These are phyloP conservation scores for Anoplopoma fimbria DNA, from an alignment of 2,113 vertebrate species.

Conservation along the genomic window DNA sequence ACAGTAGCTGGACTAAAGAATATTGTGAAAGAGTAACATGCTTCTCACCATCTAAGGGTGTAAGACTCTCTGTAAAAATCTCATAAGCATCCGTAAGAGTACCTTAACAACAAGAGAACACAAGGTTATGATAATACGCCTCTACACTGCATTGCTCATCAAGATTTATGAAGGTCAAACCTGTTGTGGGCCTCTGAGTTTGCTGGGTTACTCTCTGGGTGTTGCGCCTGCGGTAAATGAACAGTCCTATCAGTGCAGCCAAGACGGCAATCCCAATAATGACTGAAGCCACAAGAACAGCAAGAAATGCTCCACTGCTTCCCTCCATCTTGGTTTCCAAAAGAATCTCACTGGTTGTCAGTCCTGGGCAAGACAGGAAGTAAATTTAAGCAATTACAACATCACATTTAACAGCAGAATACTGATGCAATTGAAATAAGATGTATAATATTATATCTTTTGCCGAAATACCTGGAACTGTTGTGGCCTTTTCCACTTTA, in stretches of 20 bases:
- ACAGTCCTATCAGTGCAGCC: background rate
- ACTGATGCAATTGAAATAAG: background rate
- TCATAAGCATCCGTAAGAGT: background rate
- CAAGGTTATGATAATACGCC: background rate
- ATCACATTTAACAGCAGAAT: background rate
- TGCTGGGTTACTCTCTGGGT: background rate
- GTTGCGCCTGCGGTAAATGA: conserved; percentile 27
- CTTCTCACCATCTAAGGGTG: conserved; percentile 1
- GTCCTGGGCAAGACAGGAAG: background rate
- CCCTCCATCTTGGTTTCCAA: rapidly evolving
- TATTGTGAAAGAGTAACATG: background rate
- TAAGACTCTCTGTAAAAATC: background rate
- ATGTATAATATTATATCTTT: background rate
- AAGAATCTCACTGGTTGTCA: background rate
- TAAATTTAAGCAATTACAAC: background rate
- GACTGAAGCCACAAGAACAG: background rate
- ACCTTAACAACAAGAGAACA: conserved; percentile 25
- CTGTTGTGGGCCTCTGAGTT: background rate
- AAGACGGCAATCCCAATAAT: background rate
- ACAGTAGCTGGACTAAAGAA: background rate
- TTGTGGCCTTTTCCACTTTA: background rate
- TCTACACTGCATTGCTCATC: background rate
- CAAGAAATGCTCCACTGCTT: background rate
- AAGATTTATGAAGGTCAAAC: conserved; percentile 31
- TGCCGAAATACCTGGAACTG: background rate